Evolutionary conservation across 2,888 invertebrate species (phyloP).

Genomic region (Thelaira solivaga): DNA sequence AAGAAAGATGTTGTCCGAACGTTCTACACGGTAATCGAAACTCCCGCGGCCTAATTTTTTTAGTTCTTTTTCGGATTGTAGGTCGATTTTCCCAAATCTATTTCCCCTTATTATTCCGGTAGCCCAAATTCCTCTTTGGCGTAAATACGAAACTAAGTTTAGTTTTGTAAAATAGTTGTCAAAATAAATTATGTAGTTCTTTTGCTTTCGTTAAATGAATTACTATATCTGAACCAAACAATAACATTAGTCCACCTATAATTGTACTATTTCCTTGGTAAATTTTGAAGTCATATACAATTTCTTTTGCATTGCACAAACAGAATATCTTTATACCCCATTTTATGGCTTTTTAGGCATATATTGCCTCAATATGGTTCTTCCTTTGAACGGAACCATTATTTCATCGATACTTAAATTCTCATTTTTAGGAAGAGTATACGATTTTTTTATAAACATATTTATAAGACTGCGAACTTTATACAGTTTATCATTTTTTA

Average conservation of each 20-base stretch:
- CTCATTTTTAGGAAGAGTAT: neutral
- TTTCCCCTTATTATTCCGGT: slow-evolving; percentile 23
- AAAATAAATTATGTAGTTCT: neutral
- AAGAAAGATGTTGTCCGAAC: neutral
- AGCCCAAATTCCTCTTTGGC: neutral
- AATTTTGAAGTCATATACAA: neutral
- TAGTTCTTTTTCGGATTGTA: neutral
- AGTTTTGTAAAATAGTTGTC: slow-evolving; percentile 7
- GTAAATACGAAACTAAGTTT: neutral
- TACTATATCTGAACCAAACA: neutral
- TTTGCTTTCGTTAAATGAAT: neutral
- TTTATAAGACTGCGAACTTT: neutral
- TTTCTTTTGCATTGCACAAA: neutral
- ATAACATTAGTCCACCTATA: no score
- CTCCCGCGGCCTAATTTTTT: neutral
- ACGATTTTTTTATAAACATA: neutral
- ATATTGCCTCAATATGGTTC: neutral
- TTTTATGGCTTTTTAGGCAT: slow-evolving; percentile 1
- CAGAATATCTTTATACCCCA: neutral
- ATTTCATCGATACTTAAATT: neutral
- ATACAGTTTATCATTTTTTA: neutral
- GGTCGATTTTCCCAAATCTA: slow-evolving; percentile 8
- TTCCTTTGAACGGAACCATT: slow-evolving; percentile 7
- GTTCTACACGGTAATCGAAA: neutral
- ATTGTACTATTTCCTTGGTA: neutral